Conservation (phyloP, 2,888 invertebrate species). For the Hirtodrosophila cameraria region DNA sequence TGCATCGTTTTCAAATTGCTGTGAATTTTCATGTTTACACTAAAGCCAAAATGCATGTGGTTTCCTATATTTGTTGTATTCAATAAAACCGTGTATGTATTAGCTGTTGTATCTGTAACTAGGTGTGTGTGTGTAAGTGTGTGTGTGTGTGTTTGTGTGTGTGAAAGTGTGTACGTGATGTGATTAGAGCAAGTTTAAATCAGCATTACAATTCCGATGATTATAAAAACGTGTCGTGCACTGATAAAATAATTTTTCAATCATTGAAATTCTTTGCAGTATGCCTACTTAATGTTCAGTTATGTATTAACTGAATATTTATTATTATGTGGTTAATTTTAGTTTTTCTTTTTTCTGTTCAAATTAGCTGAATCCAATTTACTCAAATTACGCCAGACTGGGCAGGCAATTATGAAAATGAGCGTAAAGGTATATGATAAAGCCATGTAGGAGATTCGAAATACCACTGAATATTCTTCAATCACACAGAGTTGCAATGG, state of each 20-base stretch:
- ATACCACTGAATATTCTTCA: too few species aligned
- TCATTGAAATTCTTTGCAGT: constrained; percentile 19
- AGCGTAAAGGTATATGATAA: too few species aligned
- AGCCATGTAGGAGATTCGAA: too few species aligned
- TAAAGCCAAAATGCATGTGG: constrained; percentile 57
- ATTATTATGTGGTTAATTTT: not conserved
- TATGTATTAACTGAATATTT: not conserved
- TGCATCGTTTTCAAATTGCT: constrained; percentile 31
- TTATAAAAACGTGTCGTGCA: constrained; percentile 24
- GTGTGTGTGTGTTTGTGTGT: not conserved
- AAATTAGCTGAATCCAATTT: not conserved
- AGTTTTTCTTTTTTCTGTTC: too few species aligned
- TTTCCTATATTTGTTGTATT: constrained; percentile 29
- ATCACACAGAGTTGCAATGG: too few species aligned
- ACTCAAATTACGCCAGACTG: not conserved
- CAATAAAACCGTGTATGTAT: constrained; percentile 11
- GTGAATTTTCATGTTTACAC: constrained; percentile 50
- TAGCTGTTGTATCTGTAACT: not conserved
- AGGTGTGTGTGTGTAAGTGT: not conserved
- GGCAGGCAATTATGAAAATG: too few species aligned
- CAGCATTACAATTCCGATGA: constrained; percentile 21
- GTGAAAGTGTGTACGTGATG: constrained; percentile 24
- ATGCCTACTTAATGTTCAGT: not conserved
- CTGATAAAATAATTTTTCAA: constrained; percentile 17
- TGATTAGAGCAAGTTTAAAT: constrained; percentile 45